Evolutionary conservation across 1,140 invertebrate species (phyloP), one percentile per base, ranked within the genome.

Genomic region (Cheumatopsyche charites): DNA sequence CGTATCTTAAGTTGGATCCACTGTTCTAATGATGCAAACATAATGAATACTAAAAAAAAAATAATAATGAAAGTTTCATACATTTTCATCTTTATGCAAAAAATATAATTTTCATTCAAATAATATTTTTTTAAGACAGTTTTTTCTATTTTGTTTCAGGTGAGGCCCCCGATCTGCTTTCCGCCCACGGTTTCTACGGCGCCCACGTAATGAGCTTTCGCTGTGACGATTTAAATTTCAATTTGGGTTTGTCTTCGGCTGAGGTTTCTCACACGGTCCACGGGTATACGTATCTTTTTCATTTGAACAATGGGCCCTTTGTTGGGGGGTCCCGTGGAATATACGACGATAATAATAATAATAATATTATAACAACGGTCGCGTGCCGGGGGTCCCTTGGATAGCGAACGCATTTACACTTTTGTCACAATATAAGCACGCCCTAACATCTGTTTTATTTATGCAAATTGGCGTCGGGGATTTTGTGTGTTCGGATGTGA

Each of bases 171-270:
- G 58, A 62, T 29, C 23, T 5, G 2, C 26, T n/a, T 21, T 26
- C 9, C 58, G 58, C 58, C 26, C 25, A 26, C 58, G 23, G 23
- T 26, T 26, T 41, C 41, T 7, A 13, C 9, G n/a, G 42, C 7
- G 42, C 15, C 41, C 66, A 68, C 47, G 29, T 68, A 68, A 68
- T 68, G 66, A 68, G 66, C 66, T 68, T 68, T 29, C 23, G 66
- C 47, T n/a, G 36, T 26, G 66, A 47, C 47, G 66, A 68, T 68
- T 68, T 68, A 68, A 68, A 68, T 68, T 68, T 68, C 66, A 68
- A 68, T 68, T 68, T 68, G 66, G 23, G 66, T n/a, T n/a, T 25
- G 66, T 25, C 47, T 68, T 52, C 43, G 36, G 36, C 13, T 21
- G 19, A 26, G 62, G 9, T 63, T 63, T 29, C 62, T n/a, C 26